A percentile compares a stretch with the other conserved stretches of the same genome.
Conservation (phyloP, 2,113 vertebrate genomes). For the Cinclus mexicanus region DNA sequence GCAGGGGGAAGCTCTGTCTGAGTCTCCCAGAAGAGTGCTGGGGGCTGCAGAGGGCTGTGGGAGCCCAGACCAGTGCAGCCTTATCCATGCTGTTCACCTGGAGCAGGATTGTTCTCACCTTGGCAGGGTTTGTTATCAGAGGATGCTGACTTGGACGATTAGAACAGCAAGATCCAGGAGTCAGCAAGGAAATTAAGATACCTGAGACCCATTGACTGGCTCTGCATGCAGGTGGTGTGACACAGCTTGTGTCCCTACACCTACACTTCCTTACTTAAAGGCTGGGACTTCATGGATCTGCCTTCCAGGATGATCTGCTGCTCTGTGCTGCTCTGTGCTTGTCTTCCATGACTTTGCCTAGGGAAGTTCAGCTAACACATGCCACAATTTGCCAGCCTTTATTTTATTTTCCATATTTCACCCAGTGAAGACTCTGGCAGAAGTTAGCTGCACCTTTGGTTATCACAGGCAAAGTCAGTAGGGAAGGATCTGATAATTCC, state of each 20-base stretch:
- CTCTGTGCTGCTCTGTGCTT: not conserved
- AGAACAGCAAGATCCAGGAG: not conserved
- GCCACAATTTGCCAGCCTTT: not conserved
- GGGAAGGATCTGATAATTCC: not conserved
- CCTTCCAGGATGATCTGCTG: not conserved
- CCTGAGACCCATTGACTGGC: not conserved
- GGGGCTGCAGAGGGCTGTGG: not conserved
- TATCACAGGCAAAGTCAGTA: accelerated
- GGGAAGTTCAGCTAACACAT: not conserved
- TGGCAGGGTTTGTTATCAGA: not conserved
- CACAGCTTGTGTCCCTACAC: not conserved
- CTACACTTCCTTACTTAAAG: not conserved
- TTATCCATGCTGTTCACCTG: not conserved
- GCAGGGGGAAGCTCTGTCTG: not conserved
- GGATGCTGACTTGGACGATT: not conserved
- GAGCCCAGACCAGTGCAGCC: not conserved
- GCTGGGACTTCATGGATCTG: not conserved
- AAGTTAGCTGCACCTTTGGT: not conserved
- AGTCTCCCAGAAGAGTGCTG: not conserved
- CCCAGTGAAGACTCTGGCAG: not conserved
- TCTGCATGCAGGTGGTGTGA: not conserved
- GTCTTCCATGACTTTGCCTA: not conserved
- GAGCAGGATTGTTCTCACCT: not conserved
- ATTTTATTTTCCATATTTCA: not conserved
- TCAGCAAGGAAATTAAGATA: not conserved